Evolutionary conservation across 2,797 vertebrate species (phyloP).

Genomic region (Anguilla anguilla): DNA sequence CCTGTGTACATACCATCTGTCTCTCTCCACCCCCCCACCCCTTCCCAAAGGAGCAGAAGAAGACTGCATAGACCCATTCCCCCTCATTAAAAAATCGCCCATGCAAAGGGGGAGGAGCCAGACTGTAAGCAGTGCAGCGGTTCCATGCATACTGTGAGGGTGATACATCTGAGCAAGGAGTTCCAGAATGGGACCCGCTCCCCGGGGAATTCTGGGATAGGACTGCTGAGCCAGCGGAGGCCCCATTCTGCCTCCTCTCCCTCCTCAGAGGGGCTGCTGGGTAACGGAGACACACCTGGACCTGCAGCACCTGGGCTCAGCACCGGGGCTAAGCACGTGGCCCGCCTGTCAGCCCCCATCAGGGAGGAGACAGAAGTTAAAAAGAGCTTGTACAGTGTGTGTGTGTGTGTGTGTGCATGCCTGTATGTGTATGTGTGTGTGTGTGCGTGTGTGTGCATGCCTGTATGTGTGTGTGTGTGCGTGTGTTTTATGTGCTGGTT

Average conservation of each 20-base stretch:
- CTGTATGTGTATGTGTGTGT: neutral
- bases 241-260: neutral
- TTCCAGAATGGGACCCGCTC: neutral
- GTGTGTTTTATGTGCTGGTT: neutral
- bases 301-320: neutral
- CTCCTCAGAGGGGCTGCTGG: neutral
- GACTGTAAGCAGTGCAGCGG: neutral
- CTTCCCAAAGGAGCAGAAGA: neutral
- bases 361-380: neutral
- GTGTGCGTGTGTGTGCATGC: neutral
- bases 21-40: neutral
- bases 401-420: neutral
- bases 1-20: neutral
- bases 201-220: neutral
- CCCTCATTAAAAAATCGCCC: neutral
- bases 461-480: neutral
- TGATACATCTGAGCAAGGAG: neutral
- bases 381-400: neutral
- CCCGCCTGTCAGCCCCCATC: neutral
- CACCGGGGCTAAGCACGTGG: neutral
- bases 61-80: neutral
- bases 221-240: neutral
- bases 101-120: neutral
- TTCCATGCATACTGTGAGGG: neutral
- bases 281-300: neutral